Base-by-base conservation (phyloP, 2,797 vertebrate genomes). In the Carcharodon carcharias region DNA sequence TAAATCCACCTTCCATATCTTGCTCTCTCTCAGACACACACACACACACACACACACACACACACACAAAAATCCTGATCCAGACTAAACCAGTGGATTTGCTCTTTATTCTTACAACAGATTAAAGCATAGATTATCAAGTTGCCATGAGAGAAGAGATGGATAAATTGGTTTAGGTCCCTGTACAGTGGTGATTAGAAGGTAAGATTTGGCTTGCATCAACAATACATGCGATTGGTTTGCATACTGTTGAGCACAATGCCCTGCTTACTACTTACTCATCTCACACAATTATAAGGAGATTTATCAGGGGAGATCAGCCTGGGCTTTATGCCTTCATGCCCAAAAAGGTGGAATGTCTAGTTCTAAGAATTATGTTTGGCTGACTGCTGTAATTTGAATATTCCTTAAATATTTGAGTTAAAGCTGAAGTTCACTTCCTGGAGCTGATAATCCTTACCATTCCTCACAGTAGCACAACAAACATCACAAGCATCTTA, bases 41-140 rank as follows among this genome's bases (percentile, higher is more conserved):
- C 12, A 80, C 65, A 77, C 3, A 35, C n/a, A n/a, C 28, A 73
- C 31, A 31, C 28, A 35, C 6, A 12, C 73, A 80, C 73, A 35
- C 35, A 16, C 12, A 14, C 2, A n/a, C 2, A n/a, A n/a, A 80
- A 14, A 80, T 80, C 12, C 7, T 89, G 54, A 58, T 58, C 54
- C 11, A 58, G 88, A 58, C 14, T 40, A 93, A 93, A 93, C 61
- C 91, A 65, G 67, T 23, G n/a, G 61, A 67, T 40, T 67, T 92
- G 35, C 91, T 93, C n/a, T 5, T 65, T 93, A 50, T 26, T 85
- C 45, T 45, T 45, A 40, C 7, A 50, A 85, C 40, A 23, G n/a
- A 65, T 93, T 65, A 93, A 93, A 40, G 40, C n/a, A 65, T 93
- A n/a, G 91, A 93, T 93, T 67, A 67, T 11, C n/a, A 45, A 93